Base-by-base conservation (phyloP, 2,797 vertebrate species). In the Podarcis siculus region DNA sequence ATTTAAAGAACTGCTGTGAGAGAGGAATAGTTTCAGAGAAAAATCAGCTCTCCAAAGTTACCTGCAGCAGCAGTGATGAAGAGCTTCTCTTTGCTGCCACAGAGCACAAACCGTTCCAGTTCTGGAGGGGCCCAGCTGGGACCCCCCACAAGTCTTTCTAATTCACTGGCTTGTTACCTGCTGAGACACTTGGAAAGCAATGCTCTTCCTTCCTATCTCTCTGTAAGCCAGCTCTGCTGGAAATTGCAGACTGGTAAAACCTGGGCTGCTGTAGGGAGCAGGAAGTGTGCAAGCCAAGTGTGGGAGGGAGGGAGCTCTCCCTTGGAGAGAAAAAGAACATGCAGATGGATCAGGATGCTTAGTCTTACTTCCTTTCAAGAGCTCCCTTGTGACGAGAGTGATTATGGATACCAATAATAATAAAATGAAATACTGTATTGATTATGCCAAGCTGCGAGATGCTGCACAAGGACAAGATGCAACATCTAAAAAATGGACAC, bases 131-230 rank as follows among this genome's bases (percentile, higher is more conserved):
- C 86, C 13, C 17, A 85, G 89, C 82, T 0, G 3, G 84, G 35
- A 32, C 71, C 73, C 93, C 93, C 86, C 23, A 30, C 75, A 77
- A 37, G 0, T 76, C 15, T 45, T 83, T 83, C 0, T 87, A 85
- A 94, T 93, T 82, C 87, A 55, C 92, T 80, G 77, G 66, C 83
- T 87, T 27, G 0, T 91, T 91, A 78, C 91, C 87, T 87, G 82
- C 92, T 79, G 92, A 49, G 89, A 90, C 87, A 79, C 86, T 85
- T 55, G 86, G 89, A 90, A 89, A 1, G 78, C 25, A 89, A 49
- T 55, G 64, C 82, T 87, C 86, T 83, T 90, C 71, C 83, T 5
- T 15, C 1, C 0, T 32, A 0, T 78, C 32, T 83, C 86, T 85
- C 91, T 55, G 2, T 10, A 89, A 32, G 77, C 78, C 21, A 92